Percentiles rank a stretch among this genome's conserved stretches.
These are phyloP conservation scores for Hippopotamus amphibius DNA, from an alignment of 2,113 vertebrate genomes.

Conservation along the genomic window DNA sequence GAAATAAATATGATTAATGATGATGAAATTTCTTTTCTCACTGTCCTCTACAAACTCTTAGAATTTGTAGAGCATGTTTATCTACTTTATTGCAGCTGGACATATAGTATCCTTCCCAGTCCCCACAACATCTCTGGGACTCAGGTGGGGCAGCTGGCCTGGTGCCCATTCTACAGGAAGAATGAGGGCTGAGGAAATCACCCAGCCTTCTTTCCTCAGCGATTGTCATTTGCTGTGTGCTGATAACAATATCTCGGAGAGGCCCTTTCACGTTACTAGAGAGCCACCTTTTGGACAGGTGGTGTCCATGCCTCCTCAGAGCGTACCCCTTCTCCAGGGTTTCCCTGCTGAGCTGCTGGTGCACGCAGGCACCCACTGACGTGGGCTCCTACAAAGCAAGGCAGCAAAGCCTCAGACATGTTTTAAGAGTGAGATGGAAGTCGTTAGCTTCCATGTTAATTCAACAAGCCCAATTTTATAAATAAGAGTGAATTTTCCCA, in stretches of 20 bases:
- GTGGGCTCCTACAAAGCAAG: background rate
- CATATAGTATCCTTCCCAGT: too few relatives aligned
- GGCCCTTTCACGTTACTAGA: slow-evolving; percentile 17
- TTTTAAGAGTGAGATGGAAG: slow-evolving; percentile 66
- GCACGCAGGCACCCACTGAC: rapidly evolving
- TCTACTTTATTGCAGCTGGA: rapidly evolving
- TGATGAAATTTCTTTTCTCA: background rate
- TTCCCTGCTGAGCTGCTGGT: background rate
- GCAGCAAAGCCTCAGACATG: slow-evolving; percentile 37
- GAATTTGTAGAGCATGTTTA: background rate
- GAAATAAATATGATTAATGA: background rate
- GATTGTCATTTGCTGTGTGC: background rate
- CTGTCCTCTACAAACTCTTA: background rate
- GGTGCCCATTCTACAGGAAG: background rate
- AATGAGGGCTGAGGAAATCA: background rate
- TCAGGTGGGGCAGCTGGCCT: rapidly evolving
- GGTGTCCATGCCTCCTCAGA: slow-evolving; percentile 64
- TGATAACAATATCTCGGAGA: slow-evolving; percentile 24
- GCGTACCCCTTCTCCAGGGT: slow-evolving; percentile 55
- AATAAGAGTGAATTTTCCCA: slow-evolving; percentile 81
- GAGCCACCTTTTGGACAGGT: slow-evolving; percentile 81
- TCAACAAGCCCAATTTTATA: slow-evolving; percentile 83
- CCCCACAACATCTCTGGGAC: background rate
- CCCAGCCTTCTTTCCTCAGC: background rate
- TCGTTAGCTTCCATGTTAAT: slow-evolving; percentile 80